These are phyloP conservation scores for Coluber constrictor DNA, from an alignment of 2,797 vertebrate genomes.

Conservation along the genomic window DNA sequence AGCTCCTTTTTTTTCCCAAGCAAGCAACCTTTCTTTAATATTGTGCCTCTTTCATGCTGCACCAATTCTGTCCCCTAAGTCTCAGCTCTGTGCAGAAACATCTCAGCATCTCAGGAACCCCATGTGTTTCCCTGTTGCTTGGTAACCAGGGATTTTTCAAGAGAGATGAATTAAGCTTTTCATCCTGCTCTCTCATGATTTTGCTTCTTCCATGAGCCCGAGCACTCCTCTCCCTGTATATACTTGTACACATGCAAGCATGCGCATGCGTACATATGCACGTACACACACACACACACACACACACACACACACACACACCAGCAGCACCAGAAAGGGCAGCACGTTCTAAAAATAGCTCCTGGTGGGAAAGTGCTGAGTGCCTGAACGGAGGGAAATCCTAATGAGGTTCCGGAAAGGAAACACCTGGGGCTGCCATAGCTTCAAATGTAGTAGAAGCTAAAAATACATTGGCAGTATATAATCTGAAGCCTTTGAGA, in stretches of 20 bases:
- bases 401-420: constrained; percentile 21
- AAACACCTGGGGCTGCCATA: constrained; percentile 28
- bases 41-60: background rate
- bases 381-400: constrained; percentile 36
- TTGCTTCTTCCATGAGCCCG: background rate
- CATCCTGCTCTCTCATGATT: background rate
- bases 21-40: background rate
- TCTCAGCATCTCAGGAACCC: constrained; percentile 1
- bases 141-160: constrained; percentile 24
- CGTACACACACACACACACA: too few species aligned
- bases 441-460: background rate
- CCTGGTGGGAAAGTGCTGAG: constrained; percentile 12
- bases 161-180: constrained; percentile 18
- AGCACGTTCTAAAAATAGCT: constrained; percentile 25
- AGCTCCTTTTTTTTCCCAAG: background rate
- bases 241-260: background rate
- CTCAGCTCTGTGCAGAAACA: background rate
- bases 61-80: background rate
- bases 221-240: background rate
- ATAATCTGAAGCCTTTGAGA: background rate
- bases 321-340: background rate
- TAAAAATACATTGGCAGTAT: constrained; percentile 16
- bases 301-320: background rate
- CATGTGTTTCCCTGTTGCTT: constrained; percentile 24
- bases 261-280: too few species aligned